Base-by-base conservation (phyloP, 1,140 invertebrate genomes). In the Alviniconcha marisindica region DNA sequence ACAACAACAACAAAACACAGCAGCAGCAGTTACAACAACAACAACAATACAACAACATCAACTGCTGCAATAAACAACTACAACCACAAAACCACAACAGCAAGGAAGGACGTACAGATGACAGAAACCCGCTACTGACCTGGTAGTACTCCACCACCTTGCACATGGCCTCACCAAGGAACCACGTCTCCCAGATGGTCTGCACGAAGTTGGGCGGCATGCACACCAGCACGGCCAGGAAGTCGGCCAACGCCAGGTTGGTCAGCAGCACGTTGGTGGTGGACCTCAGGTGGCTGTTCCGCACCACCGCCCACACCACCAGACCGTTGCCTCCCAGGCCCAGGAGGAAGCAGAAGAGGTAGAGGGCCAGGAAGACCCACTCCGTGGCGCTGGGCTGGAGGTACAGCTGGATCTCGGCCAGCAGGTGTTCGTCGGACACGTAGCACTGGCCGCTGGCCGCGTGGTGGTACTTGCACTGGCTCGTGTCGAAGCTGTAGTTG, bases 221-320 rank as follows among this genome's bases (percentile, higher is more conserved):
- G 91, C 97, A 98, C 79, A 98, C 95, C 15, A 98, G 89, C 77
- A 98, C 95, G 54, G 98, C 97, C 89, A 98, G 94, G 83, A 98
- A 96, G 92, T 99, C 97, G 0, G 97, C 97, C 0, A 97, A 94
- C 0, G 97, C 97, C 87, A 98, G 93, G 91, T 98, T 98, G 10
- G 97, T 96, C 85, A 99, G 96, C 92, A 98, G 97, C 90, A 96
- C 97, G 93, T 98, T 98, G 0, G 97, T 98, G 15, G 97, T 96
- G 90, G 96, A 97, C 51, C 96, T 94, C 96, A 99, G 97, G 0
- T 95, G 94, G 38, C 95, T 95, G 91, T 97, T 97, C 51, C 96
- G 94, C 87, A 96, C 96, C 1, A 99, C 97, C 0, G 97, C 97
- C 24, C 96, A 94, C 89, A 97, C 97, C 3, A 99, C 97, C 28